Conservation (phyloP, 2,113 vertebrate genomes). For the Ceyx margarethae region DNA sequence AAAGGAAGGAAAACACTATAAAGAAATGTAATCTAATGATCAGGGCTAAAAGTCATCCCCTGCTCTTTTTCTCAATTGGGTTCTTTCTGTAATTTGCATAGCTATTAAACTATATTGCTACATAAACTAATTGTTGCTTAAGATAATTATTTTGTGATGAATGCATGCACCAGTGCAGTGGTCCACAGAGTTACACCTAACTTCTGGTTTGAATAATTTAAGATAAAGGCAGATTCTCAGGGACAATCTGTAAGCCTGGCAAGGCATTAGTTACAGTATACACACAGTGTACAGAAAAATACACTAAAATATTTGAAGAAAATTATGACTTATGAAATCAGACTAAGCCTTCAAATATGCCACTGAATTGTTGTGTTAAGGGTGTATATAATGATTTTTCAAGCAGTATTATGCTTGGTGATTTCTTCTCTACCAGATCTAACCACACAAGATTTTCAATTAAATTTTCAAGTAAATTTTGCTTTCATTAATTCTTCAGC, state of each 20-base stretch:
- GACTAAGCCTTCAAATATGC: background rate
- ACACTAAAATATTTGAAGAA: background rate
- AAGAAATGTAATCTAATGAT: background rate
- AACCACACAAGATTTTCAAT: background rate
- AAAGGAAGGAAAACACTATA: background rate
- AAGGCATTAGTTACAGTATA: background rate
- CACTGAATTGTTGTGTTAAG: background rate
- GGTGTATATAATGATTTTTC: background rate
- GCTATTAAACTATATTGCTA: background rate
- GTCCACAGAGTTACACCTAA: background rate
- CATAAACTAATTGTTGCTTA: background rate
- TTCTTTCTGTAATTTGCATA: background rate
- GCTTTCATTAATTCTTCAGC: background rate
- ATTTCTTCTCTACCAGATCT: background rate
- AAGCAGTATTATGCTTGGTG: background rate
- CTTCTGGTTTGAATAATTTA: background rate
- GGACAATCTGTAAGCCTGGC: background rate
- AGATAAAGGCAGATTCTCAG: background rate
- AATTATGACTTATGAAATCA: background rate
- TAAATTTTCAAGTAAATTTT: background rate
- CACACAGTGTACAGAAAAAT: background rate
- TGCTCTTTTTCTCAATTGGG: accelerated
- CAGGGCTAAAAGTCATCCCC: background rate
- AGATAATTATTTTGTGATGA: background rate
- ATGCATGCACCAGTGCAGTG: background rate